Base-by-base conservation (phyloP, 2,888 invertebrate species). In the Aethes cnicana region DNA sequence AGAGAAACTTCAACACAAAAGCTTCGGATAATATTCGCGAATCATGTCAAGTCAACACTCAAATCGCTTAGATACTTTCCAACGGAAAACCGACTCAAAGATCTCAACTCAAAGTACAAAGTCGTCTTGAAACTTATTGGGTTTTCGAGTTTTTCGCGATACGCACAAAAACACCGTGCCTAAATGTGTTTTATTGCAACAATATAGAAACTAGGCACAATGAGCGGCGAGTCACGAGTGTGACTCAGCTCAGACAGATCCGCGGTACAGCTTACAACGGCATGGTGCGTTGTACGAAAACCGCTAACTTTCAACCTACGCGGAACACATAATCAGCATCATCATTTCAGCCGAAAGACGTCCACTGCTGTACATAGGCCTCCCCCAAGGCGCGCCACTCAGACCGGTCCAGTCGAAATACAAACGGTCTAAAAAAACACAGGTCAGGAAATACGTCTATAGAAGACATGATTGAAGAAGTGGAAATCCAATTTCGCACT, bases 131-230 rank as follows among this genome's bases (percentile, higher is more conserved):
- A 25, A 3, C 9, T 36, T n/a, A 6, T 30, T 23, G 12, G 17
- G 9, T 25, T 37, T 37, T 30, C 11, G 30, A 28, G 8, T 46
- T 46, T 46, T 52, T 52, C 39, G 23, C 33, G 35, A 6, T 16
- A 43, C 35, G 17, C 18, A 20, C 44, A 52, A 52, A 52, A 52
- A 52, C 52, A 26, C 32, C 44, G 44, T 52, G 44, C 46, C 52
- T 14, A 33, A 52, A 32, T 46, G 23, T 37, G 44, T 52, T 43
- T 50, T 52, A 46, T 32, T 52, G 52, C 52, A 33, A 30, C 17
- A 49, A 49, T 44, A 46, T 46, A 46, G 44, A 44, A 33, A 44
- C 32, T 7, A 30, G 20, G 30, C 36, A 52, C 39, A 52, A 46
- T 46, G 32, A 25, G 7, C 18, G 25, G 20, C 30, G 12, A 39